These are phyloP conservation scores for Eolophus roseicapilla DNA, from an alignment of 2,113 vertebrate species.

Conservation along the genomic window DNA sequence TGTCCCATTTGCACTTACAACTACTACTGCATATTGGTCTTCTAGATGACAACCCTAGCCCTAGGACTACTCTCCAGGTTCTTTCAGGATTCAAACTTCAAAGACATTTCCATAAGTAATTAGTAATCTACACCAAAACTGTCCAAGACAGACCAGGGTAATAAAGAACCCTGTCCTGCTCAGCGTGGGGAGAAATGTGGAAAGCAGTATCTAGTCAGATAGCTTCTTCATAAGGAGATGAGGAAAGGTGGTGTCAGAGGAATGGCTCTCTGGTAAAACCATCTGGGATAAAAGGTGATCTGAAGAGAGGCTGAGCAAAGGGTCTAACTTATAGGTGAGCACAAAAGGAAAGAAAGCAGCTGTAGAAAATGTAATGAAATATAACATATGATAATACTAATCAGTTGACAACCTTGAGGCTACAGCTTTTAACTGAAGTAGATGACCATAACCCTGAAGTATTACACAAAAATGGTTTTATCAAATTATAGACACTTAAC, in stretches of 20 bases:
- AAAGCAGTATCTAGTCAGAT: not conserved
- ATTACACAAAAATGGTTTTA: not conserved
- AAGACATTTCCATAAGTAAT: not conserved
- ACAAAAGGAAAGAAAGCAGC: not conserved
- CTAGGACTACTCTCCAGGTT: not conserved
- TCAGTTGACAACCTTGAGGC: not conserved
- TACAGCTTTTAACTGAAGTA: not conserved
- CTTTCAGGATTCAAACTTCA: not conserved
- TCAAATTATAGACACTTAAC: not conserved
- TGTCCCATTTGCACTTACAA: not conserved
- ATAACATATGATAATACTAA: not conserved
- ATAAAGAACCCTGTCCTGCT: not conserved
- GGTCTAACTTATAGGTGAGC: not conserved
- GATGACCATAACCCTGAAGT: not conserved
- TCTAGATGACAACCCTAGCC: not conserved
- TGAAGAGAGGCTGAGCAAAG: not conserved
- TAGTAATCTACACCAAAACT: not conserved
- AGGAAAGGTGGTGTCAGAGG: not conserved
- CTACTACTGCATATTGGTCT: not conserved
- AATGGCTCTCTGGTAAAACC: not conserved
- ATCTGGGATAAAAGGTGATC: not conserved
- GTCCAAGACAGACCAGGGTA: not conserved
- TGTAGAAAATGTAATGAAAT: not conserved
- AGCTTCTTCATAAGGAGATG: not conserved
- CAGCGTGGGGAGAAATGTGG: not conserved